Evolutionary conservation across 2,113 vertebrate species (phyloP).

Genomic region (Trichechus manatus): DNA sequence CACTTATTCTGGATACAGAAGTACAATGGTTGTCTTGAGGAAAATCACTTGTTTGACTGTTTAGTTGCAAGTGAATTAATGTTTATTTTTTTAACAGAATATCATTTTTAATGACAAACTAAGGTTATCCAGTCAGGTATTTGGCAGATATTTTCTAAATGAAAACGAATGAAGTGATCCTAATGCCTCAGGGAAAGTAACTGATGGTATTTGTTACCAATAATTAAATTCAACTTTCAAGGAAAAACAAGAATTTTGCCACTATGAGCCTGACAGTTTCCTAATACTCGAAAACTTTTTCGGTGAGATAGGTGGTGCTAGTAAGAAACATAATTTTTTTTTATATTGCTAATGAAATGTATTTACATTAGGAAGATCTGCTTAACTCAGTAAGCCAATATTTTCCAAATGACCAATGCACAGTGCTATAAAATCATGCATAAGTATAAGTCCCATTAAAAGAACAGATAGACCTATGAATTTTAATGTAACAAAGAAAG

Average conservation of each 20-base stretch:
- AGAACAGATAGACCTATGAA: background rate
- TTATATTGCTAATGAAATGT: background rate
- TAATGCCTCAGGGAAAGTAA: background rate
- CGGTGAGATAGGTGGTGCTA: background rate
- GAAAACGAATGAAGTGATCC: constrained; percentile 11
- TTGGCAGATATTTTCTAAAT: constrained; percentile 26
- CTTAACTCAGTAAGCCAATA: background rate
- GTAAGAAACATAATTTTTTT: background rate
- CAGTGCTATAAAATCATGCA: background rate
- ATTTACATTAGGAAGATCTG: background rate
- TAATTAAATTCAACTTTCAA: too few relatives aligned
- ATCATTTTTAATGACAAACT: constrained; percentile 17
- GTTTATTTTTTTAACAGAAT: background rate
- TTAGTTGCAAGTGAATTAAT: background rate
- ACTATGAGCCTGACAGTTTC: background rate
- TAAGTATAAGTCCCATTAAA: constrained; percentile 1
- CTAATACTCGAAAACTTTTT: constrained; percentile 14
- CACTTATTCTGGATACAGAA: background rate
- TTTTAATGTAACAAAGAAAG: background rate
- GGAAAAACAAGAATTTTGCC: too few relatives aligned
- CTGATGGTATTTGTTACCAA: too few relatives aligned
- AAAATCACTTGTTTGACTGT: too few relatives aligned
- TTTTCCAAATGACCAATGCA: too few relatives aligned
- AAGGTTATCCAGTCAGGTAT: background rate
- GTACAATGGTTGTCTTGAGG: background rate